Evolutionary conservation across 37 sponge, comb jelly and placozoan genomes (phyloP).

Genomic region (Geodia barretti): DNA sequence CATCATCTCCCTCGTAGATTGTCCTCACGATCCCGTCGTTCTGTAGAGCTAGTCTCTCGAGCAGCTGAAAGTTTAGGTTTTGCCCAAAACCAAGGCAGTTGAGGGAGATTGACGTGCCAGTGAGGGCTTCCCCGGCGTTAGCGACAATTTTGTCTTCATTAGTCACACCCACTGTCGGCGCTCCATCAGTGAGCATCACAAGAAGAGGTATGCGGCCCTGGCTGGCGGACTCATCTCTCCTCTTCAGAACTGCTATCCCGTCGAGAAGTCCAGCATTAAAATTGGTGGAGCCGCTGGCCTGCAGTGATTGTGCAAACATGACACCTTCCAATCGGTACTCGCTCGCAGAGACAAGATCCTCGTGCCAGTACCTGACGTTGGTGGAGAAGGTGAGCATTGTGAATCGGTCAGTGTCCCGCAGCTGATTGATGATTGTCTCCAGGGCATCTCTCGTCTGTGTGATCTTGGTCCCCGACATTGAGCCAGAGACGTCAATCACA

Average conservation of each 20-base stretch:
- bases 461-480: conserved; percentile 64
- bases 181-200: conserved; percentile 67
- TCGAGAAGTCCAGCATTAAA: conserved; percentile 32
- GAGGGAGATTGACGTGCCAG: conserved; percentile 29
- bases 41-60: conserved; percentile 40
- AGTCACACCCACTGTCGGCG: conserved; percentile 53
- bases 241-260: conserved; percentile 36
- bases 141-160: conserved; percentile 17
- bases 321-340: conserved; percentile 26
- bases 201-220: conserved; percentile 21
- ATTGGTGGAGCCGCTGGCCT: conserved; percentile 50
- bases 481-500: conserved; percentile 72
- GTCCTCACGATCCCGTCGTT: conserved; percentile 52
- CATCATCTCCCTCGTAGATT: conserved; percentile 59
- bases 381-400: conserved; percentile 46
- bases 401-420: conserved; percentile 29
- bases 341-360: conserved; percentile 21
- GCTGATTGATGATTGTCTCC: conserved; percentile 48
- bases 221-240: neutral
- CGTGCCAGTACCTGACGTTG: conserved; percentile 10
- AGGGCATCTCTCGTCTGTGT: conserved; percentile 55
- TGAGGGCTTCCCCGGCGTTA: neutral
- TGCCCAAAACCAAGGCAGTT: conserved; percentile 65
- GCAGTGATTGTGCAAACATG: conserved; percentile 7
- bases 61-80: conserved; percentile 38